Evolutionary conservation across 2,888 invertebrate species (phyloP), one percentile per base, ranked within the genome.

Genomic region (Helleia helle): DNA sequence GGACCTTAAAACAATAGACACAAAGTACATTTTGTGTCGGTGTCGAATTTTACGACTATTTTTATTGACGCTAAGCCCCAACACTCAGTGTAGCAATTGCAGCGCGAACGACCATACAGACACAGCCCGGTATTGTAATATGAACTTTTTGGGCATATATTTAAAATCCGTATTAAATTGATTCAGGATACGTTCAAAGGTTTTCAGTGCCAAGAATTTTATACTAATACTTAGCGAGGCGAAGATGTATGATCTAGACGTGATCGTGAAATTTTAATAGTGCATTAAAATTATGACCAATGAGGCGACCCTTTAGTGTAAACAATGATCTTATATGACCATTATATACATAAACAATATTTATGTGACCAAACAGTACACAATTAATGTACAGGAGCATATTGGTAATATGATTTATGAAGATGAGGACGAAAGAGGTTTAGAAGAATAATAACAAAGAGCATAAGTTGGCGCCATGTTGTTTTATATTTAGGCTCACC

Each of bases 231-330:
- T 67, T 62, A 62, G 62, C 59, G 60, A 68, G 71, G 71, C 65
- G 71, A 72, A 81, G 76, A 76, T 75, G 79, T 75, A 76, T 81
- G 74, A 65, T 75, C 73, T 73, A 71, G 74, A 79, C 76, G 70
- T 62, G 73, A 70, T 76, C 76, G 80, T 84, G 76, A 84, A 83
- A 81, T 72, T 83, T 84, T 84, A 83, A 83, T 80, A n/a, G n/a
- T n/a, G n/a, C 79, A 81, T 80, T 81, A 81, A 81, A 83, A 83
- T 81, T 80, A 80, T 80, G 83, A 83, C 80, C 79, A 81, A 80
- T 75, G 77, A 74, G 72, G 77, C 76, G 77, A 74, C 72, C 74
- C 67, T 62, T 55, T 34, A 38, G 42, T 41, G 42, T 47, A 39
- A 37, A 47, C 58, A 55, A 51, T 31, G n/a, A n/a, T n/a, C n/a